These are phyloP conservation scores for Drosophila nigromelanica DNA, from an alignment of 1,140 invertebrate species.

Conservation along the genomic window DNA sequence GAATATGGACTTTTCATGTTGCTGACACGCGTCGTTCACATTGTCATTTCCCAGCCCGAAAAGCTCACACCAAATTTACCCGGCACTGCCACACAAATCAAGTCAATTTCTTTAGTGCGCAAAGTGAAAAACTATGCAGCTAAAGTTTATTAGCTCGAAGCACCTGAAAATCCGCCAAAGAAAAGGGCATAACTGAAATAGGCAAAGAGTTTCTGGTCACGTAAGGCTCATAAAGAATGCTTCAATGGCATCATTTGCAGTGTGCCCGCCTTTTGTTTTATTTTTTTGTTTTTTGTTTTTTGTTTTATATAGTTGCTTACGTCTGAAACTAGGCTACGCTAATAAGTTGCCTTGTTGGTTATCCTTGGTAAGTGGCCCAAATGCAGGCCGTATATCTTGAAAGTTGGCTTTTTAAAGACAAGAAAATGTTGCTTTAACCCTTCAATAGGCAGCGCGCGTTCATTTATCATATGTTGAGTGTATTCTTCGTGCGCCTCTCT, in stretches of 20 bases:
- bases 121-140: conserved; percentile 49
- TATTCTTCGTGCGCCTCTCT: conserved; percentile 15
- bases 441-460: conserved; percentile 49
- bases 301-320: no score
- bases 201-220: conserved; percentile 77
- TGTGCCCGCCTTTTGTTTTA: conserved; percentile 52
- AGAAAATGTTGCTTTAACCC: conserved; percentile 50
- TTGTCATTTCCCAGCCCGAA: conserved; percentile 60
- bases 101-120: conserved; percentile 36
- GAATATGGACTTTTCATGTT: conserved; percentile 66
- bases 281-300: conserved; percentile 3
- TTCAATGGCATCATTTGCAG: conserved; percentile 71
- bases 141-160: conserved; percentile 46
- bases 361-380: conserved; percentile 55
- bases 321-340: conserved; percentile 61
- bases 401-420: conserved; percentile 37
- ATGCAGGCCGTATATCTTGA: conserved; percentile 58
- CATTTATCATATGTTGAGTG: conserved; percentile 59
- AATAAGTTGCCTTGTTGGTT: conserved; percentile 55
- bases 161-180: conserved; percentile 30
- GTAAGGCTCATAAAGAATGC: conserved; percentile 72
- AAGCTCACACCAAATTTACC: conserved; percentile 14
- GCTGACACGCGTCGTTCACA: conserved; percentile 37
- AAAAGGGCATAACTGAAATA: conserved; percentile 29
- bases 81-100: conserved; percentile 19